Percentiles rank a stretch among this genome's conserved stretches.
phyloP scores from a whole-genome alignment of 2,888 invertebrate genomes.

The Clunio marinus region DNA sequence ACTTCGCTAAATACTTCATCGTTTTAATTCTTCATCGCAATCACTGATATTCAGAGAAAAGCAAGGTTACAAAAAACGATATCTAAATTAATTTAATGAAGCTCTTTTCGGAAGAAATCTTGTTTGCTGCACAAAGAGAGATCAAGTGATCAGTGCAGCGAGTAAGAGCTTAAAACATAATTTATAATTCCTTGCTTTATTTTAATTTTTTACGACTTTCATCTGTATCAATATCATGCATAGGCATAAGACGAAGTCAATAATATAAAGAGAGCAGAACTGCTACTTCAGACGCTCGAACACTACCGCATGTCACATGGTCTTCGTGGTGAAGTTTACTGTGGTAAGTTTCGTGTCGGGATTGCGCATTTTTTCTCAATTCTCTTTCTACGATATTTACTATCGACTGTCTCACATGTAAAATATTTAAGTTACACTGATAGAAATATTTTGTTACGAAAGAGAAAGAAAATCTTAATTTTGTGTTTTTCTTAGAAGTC shows the following conservation, averaged over 20 bases:
- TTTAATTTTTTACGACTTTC: constrained; percentile 35
- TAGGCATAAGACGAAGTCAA: background rate
- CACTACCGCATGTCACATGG: background rate
- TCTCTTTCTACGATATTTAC: background rate
- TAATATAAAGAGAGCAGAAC: background rate
- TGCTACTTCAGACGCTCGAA: constrained; percentile 2
- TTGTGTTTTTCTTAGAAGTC: no score
- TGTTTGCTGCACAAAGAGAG: background rate
- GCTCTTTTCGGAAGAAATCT: constrained; percentile 7
- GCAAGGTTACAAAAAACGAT: constrained; percentile 8
- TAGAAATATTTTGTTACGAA: no score
- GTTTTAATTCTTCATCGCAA: constrained; percentile 14
- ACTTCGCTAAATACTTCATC: constrained; percentile 2
- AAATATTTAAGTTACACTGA: no score
- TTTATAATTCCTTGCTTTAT: constrained; percentile 31
- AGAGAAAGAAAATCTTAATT: no score
- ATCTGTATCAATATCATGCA: background rate
- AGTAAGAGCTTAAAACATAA: constrained; percentile 19
- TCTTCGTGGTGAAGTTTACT: background rate
- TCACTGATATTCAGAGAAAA: constrained; percentile 15
- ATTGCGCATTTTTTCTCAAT: background rate
- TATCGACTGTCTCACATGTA: background rate
- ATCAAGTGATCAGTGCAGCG: background rate
- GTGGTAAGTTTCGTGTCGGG: background rate
- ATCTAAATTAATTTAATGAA: constrained; percentile 37